Conservation (phyloP, 1,140 invertebrate species). For the Chlorops oryzae region DNA sequence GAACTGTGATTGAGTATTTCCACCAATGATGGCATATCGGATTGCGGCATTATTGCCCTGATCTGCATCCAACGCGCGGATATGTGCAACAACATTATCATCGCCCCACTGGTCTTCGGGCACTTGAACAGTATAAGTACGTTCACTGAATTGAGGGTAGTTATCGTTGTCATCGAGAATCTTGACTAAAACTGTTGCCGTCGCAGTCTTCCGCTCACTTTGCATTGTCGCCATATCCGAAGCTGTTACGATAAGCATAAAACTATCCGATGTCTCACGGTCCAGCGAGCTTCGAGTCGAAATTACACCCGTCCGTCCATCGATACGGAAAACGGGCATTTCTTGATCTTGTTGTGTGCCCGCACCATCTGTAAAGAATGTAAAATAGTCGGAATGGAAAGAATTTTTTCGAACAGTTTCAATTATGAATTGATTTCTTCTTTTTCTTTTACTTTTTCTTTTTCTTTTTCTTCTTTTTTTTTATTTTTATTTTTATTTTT, state of each 20-base stretch:
- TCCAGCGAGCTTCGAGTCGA: constrained; percentile 78
- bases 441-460: too few relatives aligned
- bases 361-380: constrained; percentile 28
- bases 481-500: too few relatives aligned
- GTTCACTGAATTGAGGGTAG: constrained; percentile 88
- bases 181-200: constrained; percentile 74
- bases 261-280: constrained; percentile 79
- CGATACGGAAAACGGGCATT: constrained; percentile 69
- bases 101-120: constrained; percentile 82
- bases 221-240: constrained; percentile 73
- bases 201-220: constrained; percentile 65
- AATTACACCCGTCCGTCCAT: constrained; percentile 74
- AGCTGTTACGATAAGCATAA: constrained; percentile 78
- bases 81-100: constrained; percentile 78
- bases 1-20: constrained; percentile 89
- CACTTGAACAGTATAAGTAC: constrained; percentile 79
- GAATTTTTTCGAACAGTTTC: too few relatives aligned
- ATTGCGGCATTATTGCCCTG: constrained; percentile 86
- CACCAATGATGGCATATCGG: constrained; percentile 88
- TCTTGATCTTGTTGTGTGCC: constrained; percentile 44
- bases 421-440: too few relatives aligned
- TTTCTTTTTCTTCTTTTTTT: too few relatives aligned
- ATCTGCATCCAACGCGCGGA: constrained; percentile 86
- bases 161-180: constrained; percentile 95
- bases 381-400: too few relatives aligned